Conservation (phyloP, 2,888 invertebrate species). For the Catocala nupta region DNA sequence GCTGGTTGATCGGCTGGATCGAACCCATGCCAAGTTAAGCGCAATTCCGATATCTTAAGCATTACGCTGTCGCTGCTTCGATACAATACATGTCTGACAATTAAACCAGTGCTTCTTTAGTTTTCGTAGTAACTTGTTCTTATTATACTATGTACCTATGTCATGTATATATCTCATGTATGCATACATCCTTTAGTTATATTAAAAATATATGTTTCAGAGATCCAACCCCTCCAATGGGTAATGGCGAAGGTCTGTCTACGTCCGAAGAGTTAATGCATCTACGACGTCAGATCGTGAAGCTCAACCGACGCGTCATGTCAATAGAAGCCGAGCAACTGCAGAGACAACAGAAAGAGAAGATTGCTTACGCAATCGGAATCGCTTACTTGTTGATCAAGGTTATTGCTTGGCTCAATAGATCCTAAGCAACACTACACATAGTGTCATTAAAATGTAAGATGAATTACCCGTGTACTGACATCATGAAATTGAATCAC, state of each 20-base stretch:
- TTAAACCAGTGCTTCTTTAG: no score
- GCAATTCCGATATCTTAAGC: no score
- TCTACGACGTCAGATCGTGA: constrained; percentile 94
- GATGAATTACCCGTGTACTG: constrained; percentile 74
- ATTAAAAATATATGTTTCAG: constrained; percentile 66
- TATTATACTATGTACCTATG: no score
- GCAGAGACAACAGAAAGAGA: constrained; percentile 94
- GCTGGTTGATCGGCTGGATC: no score
- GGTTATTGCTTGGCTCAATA: constrained; percentile 93
- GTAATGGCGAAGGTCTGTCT: constrained; percentile 89
- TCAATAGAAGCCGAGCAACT: constrained; percentile 95
- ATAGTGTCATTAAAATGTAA: constrained; percentile 69
- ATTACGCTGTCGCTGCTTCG: no score
- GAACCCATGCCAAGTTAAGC: no score
- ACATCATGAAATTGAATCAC: constrained; percentile 70
- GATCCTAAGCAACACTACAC: constrained; percentile 72
- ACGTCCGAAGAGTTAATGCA: constrained; percentile 93
- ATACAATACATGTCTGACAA: no score
- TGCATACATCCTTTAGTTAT: no score
- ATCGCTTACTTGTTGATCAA: constrained; percentile 95
- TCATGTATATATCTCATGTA: no score
- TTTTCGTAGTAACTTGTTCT: no score
- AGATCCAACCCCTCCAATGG: constrained; percentile 90
- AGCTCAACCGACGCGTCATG: constrained; percentile 95
- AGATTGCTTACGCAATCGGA: constrained; percentile 94